These are phyloP conservation scores for Tupiocoris notatus DNA, from an alignment of 2,888 invertebrate genomes.

Conservation along the genomic window DNA sequence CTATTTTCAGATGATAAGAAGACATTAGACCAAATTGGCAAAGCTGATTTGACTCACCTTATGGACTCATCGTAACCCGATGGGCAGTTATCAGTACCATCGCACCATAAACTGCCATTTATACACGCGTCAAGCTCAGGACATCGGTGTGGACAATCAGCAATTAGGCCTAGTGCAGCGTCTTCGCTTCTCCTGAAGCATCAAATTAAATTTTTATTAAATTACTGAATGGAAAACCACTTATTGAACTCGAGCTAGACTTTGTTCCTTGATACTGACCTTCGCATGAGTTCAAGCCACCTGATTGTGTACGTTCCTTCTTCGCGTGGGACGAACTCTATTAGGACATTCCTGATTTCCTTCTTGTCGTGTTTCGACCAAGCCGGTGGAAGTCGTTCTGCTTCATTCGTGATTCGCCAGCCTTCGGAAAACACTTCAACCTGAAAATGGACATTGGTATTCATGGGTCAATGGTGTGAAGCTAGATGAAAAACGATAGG, in stretches of 20 bases:
- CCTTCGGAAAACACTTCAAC: constrained; percentile 74
- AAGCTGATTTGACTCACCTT: neutral
- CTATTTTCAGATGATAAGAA: too few species aligned
- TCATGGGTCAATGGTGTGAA: neutral
- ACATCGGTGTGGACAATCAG: constrained; percentile 77
- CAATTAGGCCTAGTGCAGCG: constrained; percentile 42
- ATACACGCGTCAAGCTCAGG: constrained; percentile 80
- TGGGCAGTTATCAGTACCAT: constrained; percentile 74
- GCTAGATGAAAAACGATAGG: too few species aligned
- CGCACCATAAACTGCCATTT: constrained; percentile 76
- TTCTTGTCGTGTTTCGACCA: constrained; percentile 48
- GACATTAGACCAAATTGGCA: too few species aligned
- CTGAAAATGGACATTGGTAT: constrained; percentile 23
- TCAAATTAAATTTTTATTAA: too few species aligned
- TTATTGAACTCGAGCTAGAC: too few species aligned
- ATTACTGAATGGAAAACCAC: too few species aligned
- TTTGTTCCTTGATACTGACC: constrained; percentile 55
- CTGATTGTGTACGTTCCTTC: constrained; percentile 72
- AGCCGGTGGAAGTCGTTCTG: constrained; percentile 50
- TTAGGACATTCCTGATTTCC: constrained; percentile 63
- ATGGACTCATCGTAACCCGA: constrained; percentile 77
- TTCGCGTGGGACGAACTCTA: constrained; percentile 77
- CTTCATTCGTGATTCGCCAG: constrained; percentile 61
- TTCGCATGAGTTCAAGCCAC: constrained; percentile 78
- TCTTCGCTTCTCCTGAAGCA: constrained; percentile 46